Evolutionary conservation across 2,113 vertebrate species (phyloP), one percentile per base, ranked within the genome.

Genomic region (Gallinago jamesoni): DNA sequence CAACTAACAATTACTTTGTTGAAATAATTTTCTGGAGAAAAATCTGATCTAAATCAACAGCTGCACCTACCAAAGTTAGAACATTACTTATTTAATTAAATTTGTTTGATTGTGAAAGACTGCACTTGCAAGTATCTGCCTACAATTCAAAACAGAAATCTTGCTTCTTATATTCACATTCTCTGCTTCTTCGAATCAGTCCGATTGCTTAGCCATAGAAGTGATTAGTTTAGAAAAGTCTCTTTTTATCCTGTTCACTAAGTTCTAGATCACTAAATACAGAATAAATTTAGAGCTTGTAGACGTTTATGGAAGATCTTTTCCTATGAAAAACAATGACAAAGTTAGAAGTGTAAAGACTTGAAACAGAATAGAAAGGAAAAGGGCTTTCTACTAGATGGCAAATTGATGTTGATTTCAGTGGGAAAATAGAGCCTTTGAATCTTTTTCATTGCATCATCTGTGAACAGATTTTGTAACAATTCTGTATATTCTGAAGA

Each of bases 401-500:
- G 80, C 15, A 81, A 84, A 76, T 27, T 19, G 45, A 45, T 72
- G 70, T 80, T 74, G 88, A 85, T 96, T 94, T 97, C 90, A 31
- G 43, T 52, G 8, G 60, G 53, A 72, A 85, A 91, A 87, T 43
- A 27, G 12, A 89, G 47, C 18, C 22, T 20, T 35, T 18, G 14
- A 78, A 82, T 91, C 28, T 53, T 83, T 91, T 84, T 85, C 53
- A 56, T 77, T 28, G 3, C 17, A 89, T 75, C 43, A 20, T 52
- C 53, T 67, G n/a, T 55, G 43, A 91, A 84, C 47, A 79, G 84
- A 78, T 95, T 95, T 97, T 95, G 41, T 31, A 96, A 83, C 35
- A 74, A 10, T 93, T 90, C 94, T 95, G 6, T 96, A 23, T 94
- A 80, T 94, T 97, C 73, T 84, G 70, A 95, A 96, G 87, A 89